Evolutionary conservation across 1,140 invertebrate genomes (phyloP), one percentile per base, ranked within the genome.

Genomic region (Diorhabda carinulata): DNA sequence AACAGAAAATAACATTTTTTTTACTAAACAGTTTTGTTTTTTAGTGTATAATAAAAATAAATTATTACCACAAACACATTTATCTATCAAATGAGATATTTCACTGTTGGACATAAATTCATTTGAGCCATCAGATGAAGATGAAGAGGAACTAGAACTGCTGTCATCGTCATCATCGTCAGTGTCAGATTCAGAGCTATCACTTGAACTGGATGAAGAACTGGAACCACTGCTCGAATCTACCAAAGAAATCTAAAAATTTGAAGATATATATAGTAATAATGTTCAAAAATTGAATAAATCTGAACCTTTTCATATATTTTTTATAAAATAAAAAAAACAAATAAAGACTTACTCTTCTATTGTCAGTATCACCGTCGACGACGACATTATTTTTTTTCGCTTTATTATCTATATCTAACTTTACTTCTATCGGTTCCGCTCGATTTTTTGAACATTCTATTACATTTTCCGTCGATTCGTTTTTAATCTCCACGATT

Each of bases 171-270:
- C 73, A 8, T 72, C 73, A 61, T 77, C 76, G 9, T 78, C 77
- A 62, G 74, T 78, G 58, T 80, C 79, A 3, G 78, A 78, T 57
- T 80, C 78, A 2, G 77, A 77, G 70, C 73, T 77, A 8, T 71
- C 70, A 61, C 72, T 73, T 40, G 73, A 76, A 64, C 69, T 70
- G 44, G 59, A 67, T 8, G 70, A 70, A 5, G 65, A 67, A 57
- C 73, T 75, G n/a, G 72, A 73, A 63, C 67, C 63, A 60, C 76
- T 75, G 60, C 65, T 74, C 3, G 77, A 74, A 47, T 76, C 64
- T 56, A 75, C 76, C 3, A 65, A 59, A 3, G 73, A 71, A 2
- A 70, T 73, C 71, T 73, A 52, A 57, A 73, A 73, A n/a, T 63
- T 64, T 59, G n/a, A 43, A 3, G 40, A n/a, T 6, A n/a, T 60